Percentiles rank a stretch among this genome's conserved stretches.
Evolutionary conservation across 1,140 invertebrate species (phyloP).

Genomic region (Procambarus clarkii): DNA sequence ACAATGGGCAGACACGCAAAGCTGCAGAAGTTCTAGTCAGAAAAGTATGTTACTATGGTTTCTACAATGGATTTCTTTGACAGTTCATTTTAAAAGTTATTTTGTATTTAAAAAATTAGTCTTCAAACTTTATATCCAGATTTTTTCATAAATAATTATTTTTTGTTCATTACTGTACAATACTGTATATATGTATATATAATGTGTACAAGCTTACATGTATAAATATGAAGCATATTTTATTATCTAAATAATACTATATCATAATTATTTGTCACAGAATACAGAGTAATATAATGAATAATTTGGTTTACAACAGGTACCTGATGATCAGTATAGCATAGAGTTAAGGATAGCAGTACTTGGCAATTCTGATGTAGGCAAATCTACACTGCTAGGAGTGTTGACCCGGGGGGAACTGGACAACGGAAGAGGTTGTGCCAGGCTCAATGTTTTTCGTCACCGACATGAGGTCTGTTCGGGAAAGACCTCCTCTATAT

Average conservation of each 20-base stretch:
- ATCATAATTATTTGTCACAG: too few species aligned
- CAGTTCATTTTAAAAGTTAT: too few species aligned
- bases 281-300: background rate
- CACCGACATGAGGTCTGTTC: conserved; percentile 98
- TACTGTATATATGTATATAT: too few species aligned
- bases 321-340: conserved; percentile 92
- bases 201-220: background rate
- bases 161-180: too few species aligned
- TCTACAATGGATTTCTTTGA: background rate
- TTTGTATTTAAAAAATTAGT: too few species aligned
- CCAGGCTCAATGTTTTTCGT: conserved; percentile 95
- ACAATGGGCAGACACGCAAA: conserved; percentile 74
- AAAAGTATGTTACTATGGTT: conserved; percentile 80
- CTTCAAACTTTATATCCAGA: too few species aligned
- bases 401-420: conserved; percentile 96
- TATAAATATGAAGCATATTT: background rate
- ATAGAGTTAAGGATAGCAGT: conserved; percentile 93
- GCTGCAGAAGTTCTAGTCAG: conserved; percentile 93
- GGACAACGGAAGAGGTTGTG: conserved; percentile 96
- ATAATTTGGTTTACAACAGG: conserved; percentile 74
- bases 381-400: conserved; percentile 94
- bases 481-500: conserved; percentile 96
- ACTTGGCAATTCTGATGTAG: conserved; percentile 93
- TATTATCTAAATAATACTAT: too few species aligned
- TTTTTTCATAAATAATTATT: too few species aligned